These are phyloP conservation scores for Chaenogobius annularis DNA, from an alignment of 2,113 vertebrate genomes.

Conservation along the genomic window DNA sequence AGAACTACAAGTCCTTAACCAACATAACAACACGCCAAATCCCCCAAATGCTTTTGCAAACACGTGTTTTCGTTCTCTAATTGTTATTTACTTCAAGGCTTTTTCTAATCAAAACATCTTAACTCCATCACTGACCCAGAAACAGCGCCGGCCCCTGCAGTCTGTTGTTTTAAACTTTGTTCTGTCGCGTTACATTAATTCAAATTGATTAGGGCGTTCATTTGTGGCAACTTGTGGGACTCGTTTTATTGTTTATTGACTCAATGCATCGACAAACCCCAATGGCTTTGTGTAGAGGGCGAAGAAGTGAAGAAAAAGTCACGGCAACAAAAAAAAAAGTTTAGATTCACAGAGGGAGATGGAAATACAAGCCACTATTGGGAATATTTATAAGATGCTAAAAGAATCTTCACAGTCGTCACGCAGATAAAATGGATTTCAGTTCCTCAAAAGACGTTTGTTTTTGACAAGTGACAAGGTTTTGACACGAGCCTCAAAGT, in stretches of 20 bases:
- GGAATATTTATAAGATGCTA: slow-evolving; percentile 4
- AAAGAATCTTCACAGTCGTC: not conserved
- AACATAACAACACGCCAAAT: not conserved
- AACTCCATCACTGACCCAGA: not conserved
- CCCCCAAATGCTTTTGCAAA: not conserved
- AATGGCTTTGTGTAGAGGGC: not conserved
- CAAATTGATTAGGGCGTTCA: not conserved
- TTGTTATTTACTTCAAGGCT: not conserved
- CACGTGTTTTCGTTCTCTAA: not conserved
- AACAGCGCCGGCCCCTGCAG: not conserved
- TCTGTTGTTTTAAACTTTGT: not conserved
- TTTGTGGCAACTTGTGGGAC: not conserved
- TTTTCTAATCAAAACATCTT: not conserved
- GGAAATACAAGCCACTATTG: not conserved
- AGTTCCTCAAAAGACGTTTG: not conserved
- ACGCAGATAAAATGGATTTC: not conserved
- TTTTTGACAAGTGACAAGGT: not conserved
- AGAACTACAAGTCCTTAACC: not conserved
- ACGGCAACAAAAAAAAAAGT: not conserved
- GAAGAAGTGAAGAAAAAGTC: not conserved
- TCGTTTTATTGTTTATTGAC: slow-evolving; percentile 4
- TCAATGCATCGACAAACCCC: not conserved
- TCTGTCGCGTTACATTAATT: not conserved
- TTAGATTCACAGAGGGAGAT: not conserved
- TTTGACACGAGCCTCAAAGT: slow-evolving; percentile 1